Percentiles rank a stretch among this genome's conserved stretches.
Conservation (phyloP, 1,140 invertebrate genomes). For the Tetraneura akinire region DNA sequence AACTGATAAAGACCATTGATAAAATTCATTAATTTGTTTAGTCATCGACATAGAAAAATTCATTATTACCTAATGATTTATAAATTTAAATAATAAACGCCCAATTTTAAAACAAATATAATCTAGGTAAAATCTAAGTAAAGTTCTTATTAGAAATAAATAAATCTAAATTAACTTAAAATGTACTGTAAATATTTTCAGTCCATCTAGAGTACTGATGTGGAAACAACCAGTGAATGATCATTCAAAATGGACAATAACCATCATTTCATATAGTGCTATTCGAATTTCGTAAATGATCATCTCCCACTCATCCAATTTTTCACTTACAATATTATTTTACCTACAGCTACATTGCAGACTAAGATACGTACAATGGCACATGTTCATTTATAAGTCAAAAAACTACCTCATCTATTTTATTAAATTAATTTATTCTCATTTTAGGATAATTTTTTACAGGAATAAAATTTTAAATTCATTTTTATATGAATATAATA, state of each 20-base stretch:
- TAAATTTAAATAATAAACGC: neutral
- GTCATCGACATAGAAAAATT: neutral
- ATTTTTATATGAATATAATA: neutral
- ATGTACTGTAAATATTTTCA: neutral
- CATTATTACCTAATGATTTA: neutral
- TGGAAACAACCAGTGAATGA: neutral
- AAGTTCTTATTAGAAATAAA: neutral
- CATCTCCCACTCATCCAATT: neutral
- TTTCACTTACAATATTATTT: neutral
- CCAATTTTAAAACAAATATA: neutral
- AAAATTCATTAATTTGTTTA: conserved; percentile 7
- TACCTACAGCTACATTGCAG: too few species aligned
- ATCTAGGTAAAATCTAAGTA: too few species aligned
- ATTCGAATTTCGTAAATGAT: neutral
- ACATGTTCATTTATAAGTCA: neutral
- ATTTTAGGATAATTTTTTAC: neutral
- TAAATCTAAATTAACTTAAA: neutral
- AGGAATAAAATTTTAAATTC: neutral
- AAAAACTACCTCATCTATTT: neutral
- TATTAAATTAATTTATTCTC: neutral
- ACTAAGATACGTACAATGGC: neutral
- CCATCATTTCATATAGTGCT: neutral
- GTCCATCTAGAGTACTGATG: neutral
- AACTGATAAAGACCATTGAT: conserved; percentile 33
- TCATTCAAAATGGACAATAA: neutral